A percentile compares a stretch with the other conserved stretches of the same genome.
phyloP scores from a whole-genome alignment of 2,888 invertebrate species.

The Syrphus vitripennis region DNA sequence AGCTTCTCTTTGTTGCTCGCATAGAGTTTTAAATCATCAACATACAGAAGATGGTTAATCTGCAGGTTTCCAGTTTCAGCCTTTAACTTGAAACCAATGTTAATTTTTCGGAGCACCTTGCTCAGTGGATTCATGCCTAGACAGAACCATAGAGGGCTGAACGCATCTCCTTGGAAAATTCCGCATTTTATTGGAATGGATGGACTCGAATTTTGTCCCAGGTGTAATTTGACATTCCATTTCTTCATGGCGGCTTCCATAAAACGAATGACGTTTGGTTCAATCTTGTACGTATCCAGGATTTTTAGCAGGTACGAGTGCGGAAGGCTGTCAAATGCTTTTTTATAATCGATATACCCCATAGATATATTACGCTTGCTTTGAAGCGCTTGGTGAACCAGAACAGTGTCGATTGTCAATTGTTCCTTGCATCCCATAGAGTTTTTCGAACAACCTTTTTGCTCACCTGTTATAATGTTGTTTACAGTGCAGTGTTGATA shows the following conservation, averaged over 20 bases:
- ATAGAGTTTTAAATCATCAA: background rate
- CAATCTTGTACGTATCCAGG: too few relatives aligned
- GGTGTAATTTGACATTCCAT: background rate
- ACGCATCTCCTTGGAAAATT: background rate
- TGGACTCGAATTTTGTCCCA: too few relatives aligned
- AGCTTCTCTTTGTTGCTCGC: background rate
- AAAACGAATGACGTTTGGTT: too few relatives aligned
- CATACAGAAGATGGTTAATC: background rate
- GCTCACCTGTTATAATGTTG: conserved; percentile 16
- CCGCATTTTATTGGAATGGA: background rate
- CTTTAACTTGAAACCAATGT: background rate
- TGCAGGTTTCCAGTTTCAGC: background rate
- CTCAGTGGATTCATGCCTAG: background rate
- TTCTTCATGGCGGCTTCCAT: too few relatives aligned
- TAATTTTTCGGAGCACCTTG: background rate
- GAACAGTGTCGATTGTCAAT: too few relatives aligned
- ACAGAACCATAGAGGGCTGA: too few relatives aligned
- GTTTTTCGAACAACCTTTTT: background rate
- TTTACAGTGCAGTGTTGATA: background rate
- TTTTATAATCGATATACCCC: too few relatives aligned
- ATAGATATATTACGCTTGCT: too few relatives aligned
- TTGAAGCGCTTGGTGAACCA: too few relatives aligned
- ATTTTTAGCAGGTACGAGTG: too few relatives aligned
- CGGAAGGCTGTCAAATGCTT: too few relatives aligned
- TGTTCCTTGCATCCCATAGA: background rate